Evolutionary conservation across 2,888 invertebrate genomes (phyloP).

Genomic region (Diaperis boleti): DNA sequence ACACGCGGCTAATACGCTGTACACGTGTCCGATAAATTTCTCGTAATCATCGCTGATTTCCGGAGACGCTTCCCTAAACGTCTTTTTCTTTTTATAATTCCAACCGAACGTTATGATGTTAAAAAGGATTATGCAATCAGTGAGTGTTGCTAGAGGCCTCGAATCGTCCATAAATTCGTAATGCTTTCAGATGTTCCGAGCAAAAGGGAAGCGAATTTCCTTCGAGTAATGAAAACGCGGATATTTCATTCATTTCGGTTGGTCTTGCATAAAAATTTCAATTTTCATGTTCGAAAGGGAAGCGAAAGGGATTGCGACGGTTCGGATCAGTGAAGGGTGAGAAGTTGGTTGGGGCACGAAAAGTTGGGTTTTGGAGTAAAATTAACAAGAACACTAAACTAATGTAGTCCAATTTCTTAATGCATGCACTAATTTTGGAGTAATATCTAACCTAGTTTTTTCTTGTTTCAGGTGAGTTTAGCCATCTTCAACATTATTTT

Average conservation of each 20-base stretch:
- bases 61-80: neutral
- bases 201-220: constrained; percentile 33
- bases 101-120: constrained; percentile 15
- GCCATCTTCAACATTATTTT: no score
- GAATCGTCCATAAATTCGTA: constrained; percentile 26
- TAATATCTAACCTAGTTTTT: no score
- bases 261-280: constrained; percentile 42
- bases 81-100: constrained; percentile 22
- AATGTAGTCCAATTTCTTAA: no score
- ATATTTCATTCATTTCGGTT: constrained; percentile 39
- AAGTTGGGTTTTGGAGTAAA: no score
- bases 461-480: no score
- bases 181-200: constrained; percentile 22
- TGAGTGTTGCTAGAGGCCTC: constrained; percentile 6
- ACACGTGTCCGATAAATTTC: no score
- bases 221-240: constrained; percentile 39
- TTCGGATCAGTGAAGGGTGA: neutral
- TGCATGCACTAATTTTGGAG: no score
- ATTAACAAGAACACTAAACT: no score
- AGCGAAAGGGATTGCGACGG: no score
- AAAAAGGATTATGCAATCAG: constrained; percentile 26
- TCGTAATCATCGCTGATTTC: no score
- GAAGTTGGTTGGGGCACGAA: neutral
- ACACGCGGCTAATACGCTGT: no score
- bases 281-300: constrained; percentile 32